These are phyloP conservation scores for Bryconaethiops microstoma DNA, from an alignment of 2,797 vertebrate genomes.

Conservation along the genomic window DNA sequence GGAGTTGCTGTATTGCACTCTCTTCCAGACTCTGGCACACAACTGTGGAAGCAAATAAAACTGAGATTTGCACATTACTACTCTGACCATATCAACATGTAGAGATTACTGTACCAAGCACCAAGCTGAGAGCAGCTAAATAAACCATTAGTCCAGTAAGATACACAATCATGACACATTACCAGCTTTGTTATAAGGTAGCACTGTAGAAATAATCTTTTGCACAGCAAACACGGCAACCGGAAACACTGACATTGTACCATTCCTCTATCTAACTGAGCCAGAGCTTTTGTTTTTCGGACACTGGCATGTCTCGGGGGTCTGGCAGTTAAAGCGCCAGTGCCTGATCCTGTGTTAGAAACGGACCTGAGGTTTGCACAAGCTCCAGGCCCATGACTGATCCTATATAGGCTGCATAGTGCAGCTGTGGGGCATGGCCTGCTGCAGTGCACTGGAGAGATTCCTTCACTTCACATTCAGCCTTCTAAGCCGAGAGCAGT, in stretches of 20 bases:
- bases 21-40: neutral
- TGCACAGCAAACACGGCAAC: neutral
- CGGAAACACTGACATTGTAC: neutral
- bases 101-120: constrained; percentile 31
- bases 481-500: constrained; percentile 9
- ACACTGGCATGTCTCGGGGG: neutral
- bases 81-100: constrained; percentile 33
- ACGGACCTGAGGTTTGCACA: constrained; percentile 22
- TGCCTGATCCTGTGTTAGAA: neutral
- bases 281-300: neutral
- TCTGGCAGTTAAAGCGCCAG: neutral
- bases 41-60: constrained; percentile 15
- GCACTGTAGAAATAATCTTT: constrained; percentile 1
- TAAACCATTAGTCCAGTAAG: neutral
- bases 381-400: constrained; percentile 22
- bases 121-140: constrained; percentile 12
- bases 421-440: neutral
- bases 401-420: constrained; percentile 2
- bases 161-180: constrained; percentile 7
- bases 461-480: constrained; percentile 1
- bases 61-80: constrained; percentile 23
- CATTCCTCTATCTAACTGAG: neutral
- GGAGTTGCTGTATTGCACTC: neutral
- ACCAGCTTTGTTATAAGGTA: neutral
- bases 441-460: constrained; percentile 30